These are phyloP conservation scores for Barypeithes pellucidus DNA, from an alignment of 2,888 invertebrate species.

Conservation along the genomic window DNA sequence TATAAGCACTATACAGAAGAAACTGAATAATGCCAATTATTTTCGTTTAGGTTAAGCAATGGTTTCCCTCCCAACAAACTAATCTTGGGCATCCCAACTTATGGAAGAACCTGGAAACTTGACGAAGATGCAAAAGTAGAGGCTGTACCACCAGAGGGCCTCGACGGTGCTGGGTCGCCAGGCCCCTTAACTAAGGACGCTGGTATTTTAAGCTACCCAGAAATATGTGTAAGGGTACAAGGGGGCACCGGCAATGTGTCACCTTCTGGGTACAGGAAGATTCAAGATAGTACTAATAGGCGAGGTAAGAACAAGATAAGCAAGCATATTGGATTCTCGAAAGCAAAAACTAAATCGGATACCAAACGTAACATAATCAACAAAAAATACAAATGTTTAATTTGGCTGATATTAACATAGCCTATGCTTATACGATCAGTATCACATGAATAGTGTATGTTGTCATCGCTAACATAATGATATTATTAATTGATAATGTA, in stretches of 20 bases:
- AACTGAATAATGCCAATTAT: not conserved
- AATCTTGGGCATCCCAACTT: slow-evolving; percentile 80
- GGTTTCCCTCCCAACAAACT: slow-evolving; percentile 80
- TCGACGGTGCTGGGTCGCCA: slow-evolving; percentile 80
- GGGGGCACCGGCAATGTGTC: slow-evolving; percentile 69
- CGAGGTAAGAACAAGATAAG: slow-evolving; percentile 78
- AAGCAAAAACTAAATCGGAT: no score
- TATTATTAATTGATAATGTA: no score
- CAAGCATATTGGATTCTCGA: no score
- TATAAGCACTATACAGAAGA: not conserved
- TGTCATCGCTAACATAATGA: no score
- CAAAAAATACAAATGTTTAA: no score
- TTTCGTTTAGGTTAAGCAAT: slow-evolving; percentile 71
- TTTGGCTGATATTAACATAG: no score
- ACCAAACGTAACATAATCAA: no score
- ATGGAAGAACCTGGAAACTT: slow-evolving; percentile 83
- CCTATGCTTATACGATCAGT: no score
- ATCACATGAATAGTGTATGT: no score
- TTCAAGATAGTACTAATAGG: slow-evolving; percentile 84
- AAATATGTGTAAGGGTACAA: slow-evolving; percentile 81
- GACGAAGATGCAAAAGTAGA: slow-evolving; percentile 81
- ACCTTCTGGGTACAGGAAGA: slow-evolving; percentile 80
- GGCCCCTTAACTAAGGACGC: slow-evolving; percentile 81
- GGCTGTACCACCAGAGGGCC: slow-evolving; percentile 80
- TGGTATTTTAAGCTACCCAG: slow-evolving; percentile 83